phyloP scores from a whole-genome alignment of 2,888 invertebrate species.

The Drosophila vallismaia region DNA sequence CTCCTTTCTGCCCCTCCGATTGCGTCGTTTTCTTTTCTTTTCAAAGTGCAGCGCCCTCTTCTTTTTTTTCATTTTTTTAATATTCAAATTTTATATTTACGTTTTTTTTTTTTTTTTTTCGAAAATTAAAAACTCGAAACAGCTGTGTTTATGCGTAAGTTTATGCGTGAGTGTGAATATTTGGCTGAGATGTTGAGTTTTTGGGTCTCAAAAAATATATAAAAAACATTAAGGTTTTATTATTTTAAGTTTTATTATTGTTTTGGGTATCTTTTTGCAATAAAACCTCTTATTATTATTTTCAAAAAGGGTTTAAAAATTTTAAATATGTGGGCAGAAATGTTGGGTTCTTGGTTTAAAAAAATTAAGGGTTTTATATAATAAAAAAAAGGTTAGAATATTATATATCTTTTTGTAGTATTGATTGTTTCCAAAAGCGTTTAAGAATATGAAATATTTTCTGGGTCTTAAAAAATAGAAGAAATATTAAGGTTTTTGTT shows the following conservation, averaged over 20 bases:
- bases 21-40: slow-evolving; percentile 3
- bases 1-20: neutral
- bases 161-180: slow-evolving; percentile 9
- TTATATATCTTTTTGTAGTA: no score
- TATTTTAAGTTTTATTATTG: neutral
- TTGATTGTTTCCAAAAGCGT: no score
- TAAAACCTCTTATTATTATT: no score
- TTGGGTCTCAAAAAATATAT: neutral
- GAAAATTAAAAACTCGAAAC: slow-evolving; percentile 67
- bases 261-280: no score
- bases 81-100: slow-evolving; percentile 71
- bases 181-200: slow-evolving; percentile 12
- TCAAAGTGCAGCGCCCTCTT: slow-evolving; percentile 25
- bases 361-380: no score
- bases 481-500: neutral
- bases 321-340: no score
- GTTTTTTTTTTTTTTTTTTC: slow-evolving; percentile 42
- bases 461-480: neutral
- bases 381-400: no score
- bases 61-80: slow-evolving; percentile 25
- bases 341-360: no score
- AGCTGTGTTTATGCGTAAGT: slow-evolving; percentile 32
- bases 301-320: no score
- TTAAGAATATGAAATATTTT: no score
- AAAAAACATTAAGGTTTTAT: neutral